Percentiles rank a stretch among this genome's conserved stretches.
These are phyloP conservation scores for Centroberyx gerrardi DNA, from an alignment of 2,797 vertebrate species.

Conservation along the genomic window DNA sequence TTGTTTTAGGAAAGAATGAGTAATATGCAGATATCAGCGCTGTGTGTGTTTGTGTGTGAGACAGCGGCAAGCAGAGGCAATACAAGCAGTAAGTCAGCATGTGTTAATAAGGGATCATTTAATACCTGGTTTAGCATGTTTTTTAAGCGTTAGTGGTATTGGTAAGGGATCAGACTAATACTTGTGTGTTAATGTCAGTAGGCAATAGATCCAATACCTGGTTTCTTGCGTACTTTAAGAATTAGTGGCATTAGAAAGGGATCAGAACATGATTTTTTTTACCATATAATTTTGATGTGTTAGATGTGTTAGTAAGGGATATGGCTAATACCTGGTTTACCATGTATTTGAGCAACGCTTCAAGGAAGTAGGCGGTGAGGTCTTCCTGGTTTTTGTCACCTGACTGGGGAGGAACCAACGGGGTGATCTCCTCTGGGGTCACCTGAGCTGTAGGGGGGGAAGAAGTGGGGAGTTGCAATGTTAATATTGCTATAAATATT, in stretches of 20 bases:
- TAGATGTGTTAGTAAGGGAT: slow-evolving; percentile 81
- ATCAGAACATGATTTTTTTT: not conserved
- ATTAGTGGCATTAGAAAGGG: slow-evolving; percentile 48
- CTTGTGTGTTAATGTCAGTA: not conserved
- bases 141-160: slow-evolving; percentile 18
- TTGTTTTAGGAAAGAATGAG: slow-evolving; percentile 69
- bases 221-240: slow-evolving; percentile 12
- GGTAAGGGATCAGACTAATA: slow-evolving; percentile 26
- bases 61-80: slow-evolving; percentile 42
- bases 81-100: slow-evolving; percentile 26
- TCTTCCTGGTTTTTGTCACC: slow-evolving; percentile 99
- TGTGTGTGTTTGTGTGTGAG: slow-evolving; percentile 15
- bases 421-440: slow-evolving; percentile 97
- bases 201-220: not conserved
- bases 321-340: slow-evolving; percentile 96
- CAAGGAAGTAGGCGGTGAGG: slow-evolving; percentile 97
- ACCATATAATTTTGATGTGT: slow-evolving; percentile 26
- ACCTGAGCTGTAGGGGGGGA: slow-evolving; percentile 90
- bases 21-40: slow-evolving; percentile 20
- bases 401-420: slow-evolving; percentile 96
- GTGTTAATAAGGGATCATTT: slow-evolving; percentile 18
- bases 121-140: not conserved
- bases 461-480: not conserved
- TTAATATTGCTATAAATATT: not conserved
- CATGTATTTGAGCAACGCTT: slow-evolving; percentile 99